phyloP scores from a whole-genome alignment of 2,888 invertebrate species.

The Notocelia uddmanniana region DNA sequence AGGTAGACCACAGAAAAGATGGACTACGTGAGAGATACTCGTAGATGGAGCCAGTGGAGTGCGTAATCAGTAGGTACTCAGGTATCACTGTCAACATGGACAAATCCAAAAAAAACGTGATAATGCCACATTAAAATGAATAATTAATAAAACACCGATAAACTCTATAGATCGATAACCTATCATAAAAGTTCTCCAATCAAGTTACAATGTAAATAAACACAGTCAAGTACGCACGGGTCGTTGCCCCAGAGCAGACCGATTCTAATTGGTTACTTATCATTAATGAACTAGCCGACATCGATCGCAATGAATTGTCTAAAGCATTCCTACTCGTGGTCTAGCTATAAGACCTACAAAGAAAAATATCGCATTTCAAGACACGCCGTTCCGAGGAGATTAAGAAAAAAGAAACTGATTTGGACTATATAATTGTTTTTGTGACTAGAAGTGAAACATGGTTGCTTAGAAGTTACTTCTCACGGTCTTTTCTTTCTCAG shows the following conservation, averaged over 20 bases:
- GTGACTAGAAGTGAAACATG: too few relatives aligned
- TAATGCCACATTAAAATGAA: conserved; percentile 16
- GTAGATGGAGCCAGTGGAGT: neutral
- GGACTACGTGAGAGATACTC: too few relatives aligned
- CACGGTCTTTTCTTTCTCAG: too few relatives aligned
- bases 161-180: conserved; percentile 9
- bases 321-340: conserved; percentile 33
- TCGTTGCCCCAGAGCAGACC: conserved; percentile 61
- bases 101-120: neutral
- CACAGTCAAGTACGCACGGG: conserved; percentile 51
- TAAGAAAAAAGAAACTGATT: too few relatives aligned
- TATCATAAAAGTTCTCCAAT: conserved; percentile 20
- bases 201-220: conserved; percentile 36
- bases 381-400: too few relatives aligned
- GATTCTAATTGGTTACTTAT: conserved; percentile 74
- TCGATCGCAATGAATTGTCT: conserved; percentile 29
- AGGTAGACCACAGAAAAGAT: too few relatives aligned
- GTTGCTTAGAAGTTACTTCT: too few relatives aligned
- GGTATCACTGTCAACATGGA: neutral
- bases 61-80: neutral
- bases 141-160: conserved; percentile 11
- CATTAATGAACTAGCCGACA: conserved; percentile 48
- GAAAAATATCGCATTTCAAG: too few relatives aligned
- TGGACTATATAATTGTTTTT: too few relatives aligned
- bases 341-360: too few relatives aligned